These are phyloP conservation scores for Panthera leo DNA, from an alignment of 2,113 vertebrate species.

Conservation along the genomic window DNA sequence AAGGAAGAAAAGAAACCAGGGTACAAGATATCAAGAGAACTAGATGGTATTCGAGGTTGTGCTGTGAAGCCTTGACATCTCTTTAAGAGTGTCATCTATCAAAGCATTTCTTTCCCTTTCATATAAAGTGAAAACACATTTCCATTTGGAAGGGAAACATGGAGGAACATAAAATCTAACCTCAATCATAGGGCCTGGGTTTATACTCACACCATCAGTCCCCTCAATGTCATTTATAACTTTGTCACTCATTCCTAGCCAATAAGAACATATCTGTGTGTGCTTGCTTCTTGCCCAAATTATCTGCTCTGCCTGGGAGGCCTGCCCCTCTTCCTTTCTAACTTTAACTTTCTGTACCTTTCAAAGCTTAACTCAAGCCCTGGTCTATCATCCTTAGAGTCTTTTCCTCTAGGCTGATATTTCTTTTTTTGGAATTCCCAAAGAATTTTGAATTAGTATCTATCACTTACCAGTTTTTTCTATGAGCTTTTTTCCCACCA, in stretches of 20 bases:
- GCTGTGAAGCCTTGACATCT: neutral
- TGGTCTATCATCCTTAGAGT: neutral
- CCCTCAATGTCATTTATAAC: neutral
- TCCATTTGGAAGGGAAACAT: slow-evolving; percentile 13
- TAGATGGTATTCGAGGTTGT: neutral
- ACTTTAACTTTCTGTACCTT: neutral
- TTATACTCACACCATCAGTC: neutral
- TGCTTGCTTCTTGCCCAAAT: neutral
- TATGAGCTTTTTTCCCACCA: neutral
- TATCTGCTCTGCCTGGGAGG: neutral
- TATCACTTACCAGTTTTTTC: neutral
- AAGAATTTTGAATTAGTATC: neutral
- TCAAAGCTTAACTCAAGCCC: neutral
- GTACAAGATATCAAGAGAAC: slow-evolving; percentile 49
- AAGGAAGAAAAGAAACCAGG: slow-evolving; percentile 57
- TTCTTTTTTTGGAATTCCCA: neutral
- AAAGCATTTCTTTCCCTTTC: slow-evolving; percentile 49
- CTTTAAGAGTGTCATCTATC: slow-evolving; percentile 44
- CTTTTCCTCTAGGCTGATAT: neutral
- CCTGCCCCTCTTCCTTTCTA: neutral
- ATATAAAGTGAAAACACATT: neutral
- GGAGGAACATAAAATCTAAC: neutral
- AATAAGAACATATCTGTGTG: neutral
- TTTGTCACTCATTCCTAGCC: neutral
- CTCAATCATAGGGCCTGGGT: neutral